phyloP scores from a whole-genome alignment of 2,113 vertebrate species.

The Fregata magnificens region DNA sequence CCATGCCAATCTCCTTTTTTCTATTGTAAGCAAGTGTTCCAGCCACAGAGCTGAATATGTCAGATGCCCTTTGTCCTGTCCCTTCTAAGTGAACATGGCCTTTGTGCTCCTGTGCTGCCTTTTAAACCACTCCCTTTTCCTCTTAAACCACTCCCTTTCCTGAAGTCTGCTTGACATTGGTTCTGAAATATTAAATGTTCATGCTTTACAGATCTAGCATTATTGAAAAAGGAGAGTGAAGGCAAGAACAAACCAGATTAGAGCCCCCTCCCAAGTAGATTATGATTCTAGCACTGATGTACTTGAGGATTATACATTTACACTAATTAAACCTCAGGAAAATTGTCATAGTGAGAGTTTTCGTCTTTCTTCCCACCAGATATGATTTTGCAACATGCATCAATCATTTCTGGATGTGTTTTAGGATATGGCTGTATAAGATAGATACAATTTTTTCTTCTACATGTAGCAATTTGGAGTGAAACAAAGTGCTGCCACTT shows the following conservation, averaged over 20 bases:
- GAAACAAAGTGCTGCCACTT: neutral
- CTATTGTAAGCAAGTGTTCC: neutral
- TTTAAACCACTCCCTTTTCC: neutral
- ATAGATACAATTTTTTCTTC: neutral
- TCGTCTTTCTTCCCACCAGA: neutral
- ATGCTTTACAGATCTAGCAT: neutral
- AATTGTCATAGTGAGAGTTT: neutral
- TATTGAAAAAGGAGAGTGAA: neutral
- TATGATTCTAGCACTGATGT: neutral
- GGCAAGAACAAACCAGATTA: neutral
- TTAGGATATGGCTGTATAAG: neutral
- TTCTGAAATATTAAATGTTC: neutral
- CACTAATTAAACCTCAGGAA: neutral
- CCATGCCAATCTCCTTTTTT: neutral
- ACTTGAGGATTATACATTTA: neutral
- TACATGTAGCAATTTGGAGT: neutral
- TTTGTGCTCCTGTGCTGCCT: neutral
- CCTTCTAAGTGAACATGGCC: neutral
- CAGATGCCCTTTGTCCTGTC: neutral
- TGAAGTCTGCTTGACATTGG: neutral
- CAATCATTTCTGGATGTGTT: neutral
- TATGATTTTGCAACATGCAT: neutral
- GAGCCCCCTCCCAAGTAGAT: neutral
- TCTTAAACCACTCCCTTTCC: neutral
- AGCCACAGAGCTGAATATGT: neutral